phyloP scores from a whole-genome alignment of 2,797 vertebrate species.

The Hafferia zeledoni region DNA sequence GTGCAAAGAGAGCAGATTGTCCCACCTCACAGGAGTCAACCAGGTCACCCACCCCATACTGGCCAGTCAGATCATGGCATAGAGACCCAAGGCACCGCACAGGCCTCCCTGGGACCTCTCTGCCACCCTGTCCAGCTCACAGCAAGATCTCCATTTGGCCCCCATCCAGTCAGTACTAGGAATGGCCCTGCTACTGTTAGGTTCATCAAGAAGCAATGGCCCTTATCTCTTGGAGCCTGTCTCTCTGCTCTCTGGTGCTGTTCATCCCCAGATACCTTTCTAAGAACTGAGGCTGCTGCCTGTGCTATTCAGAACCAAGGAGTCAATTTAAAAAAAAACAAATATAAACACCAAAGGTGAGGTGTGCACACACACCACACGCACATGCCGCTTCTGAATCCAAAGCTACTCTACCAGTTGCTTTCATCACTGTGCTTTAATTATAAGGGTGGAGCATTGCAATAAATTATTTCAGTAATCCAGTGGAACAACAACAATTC shows the following conservation, averaged over 20 bases:
- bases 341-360: conserved; percentile 60
- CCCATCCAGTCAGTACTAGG: conserved; percentile 49
- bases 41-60: fast-evolving
- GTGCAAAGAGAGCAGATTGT: fast-evolving
- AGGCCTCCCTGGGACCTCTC: neutral
- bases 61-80: fast-evolving
- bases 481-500: conserved; percentile 71
- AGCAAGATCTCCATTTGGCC: neutral
- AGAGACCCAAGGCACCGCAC: fast-evolving
- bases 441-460: conserved; percentile 74
- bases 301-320: neutral
- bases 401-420: conserved; percentile 74
- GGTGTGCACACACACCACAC: conserved; percentile 23
- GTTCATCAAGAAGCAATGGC: conserved; percentile 32
- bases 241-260: conserved; percentile 51
- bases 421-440: conserved; percentile 65
- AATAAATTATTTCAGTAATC: conserved; percentile 75
- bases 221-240: conserved; percentile 65
- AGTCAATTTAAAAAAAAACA: conserved; percentile 47
- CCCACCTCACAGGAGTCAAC: neutral
- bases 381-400: conserved; percentile 42
- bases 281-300: conserved; percentile 61
- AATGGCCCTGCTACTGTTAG: conserved; percentile 60
- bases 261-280: conserved; percentile 66
- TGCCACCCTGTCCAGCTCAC: neutral